Evolutionary conservation across 2,888 invertebrate genomes (phyloP).

Genomic region (Lottia gigantea): DNA sequence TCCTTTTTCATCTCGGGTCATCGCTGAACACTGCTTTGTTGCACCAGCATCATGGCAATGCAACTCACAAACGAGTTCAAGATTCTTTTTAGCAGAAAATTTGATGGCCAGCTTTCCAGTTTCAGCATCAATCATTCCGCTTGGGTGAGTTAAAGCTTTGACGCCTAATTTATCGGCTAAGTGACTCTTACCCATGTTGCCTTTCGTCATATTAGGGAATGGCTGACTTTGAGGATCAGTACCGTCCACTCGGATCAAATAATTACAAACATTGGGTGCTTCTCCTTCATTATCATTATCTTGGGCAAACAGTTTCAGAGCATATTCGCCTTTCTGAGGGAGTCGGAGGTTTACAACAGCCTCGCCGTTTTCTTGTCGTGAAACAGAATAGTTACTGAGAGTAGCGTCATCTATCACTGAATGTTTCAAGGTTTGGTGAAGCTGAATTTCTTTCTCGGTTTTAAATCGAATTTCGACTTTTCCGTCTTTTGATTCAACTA

Average conservation of each 20-base stretch:
- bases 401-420: constrained; percentile 57
- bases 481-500: constrained; percentile 58
- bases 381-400: constrained; percentile 56
- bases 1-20: constrained; percentile 42
- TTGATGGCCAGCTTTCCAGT: constrained; percentile 46
- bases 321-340: constrained; percentile 59
- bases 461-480: constrained; percentile 57
- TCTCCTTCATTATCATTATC: constrained; percentile 52
- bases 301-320: constrained; percentile 61
- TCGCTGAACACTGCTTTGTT: constrained; percentile 42
- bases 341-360: constrained; percentile 56
- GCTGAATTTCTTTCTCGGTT: constrained; percentile 47
- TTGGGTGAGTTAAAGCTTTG: constrained; percentile 48
- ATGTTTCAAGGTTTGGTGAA: constrained; percentile 58
- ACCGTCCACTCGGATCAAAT: constrained; percentile 54
- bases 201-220: constrained; percentile 59
- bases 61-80: constrained; percentile 59
- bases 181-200: constrained; percentile 36
- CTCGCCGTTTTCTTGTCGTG: constrained; percentile 53
- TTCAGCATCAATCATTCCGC: constrained; percentile 43
- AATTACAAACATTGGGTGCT: constrained; percentile 63
- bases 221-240: constrained; percentile 43
- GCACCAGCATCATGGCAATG: constrained; percentile 52
- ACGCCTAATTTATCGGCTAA: constrained; percentile 48
- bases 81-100: constrained; percentile 50